Evolutionary conservation across 2,113 vertebrate genomes (phyloP).

Genomic region (Ifrita kowaldi): DNA sequence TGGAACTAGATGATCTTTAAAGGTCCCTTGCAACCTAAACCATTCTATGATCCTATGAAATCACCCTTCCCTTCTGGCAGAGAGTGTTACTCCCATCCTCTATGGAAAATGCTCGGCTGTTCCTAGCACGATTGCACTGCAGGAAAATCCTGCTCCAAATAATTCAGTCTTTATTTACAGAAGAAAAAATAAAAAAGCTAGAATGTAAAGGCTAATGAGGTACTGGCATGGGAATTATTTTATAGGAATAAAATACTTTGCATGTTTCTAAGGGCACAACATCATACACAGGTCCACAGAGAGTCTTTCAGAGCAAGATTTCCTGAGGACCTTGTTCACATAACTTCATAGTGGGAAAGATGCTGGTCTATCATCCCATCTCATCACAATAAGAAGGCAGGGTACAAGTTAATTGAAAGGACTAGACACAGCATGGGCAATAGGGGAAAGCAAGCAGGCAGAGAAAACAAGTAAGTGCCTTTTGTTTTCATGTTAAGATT

Average conservation of each 20-base stretch:
- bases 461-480: neutral
- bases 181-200: neutral
- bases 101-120: fast-evolving
- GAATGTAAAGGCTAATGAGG: neutral
- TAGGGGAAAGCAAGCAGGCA: neutral
- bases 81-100: neutral
- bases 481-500: neutral
- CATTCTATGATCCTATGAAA: neutral
- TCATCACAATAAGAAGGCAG: neutral
- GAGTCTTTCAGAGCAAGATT: neutral
- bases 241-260: neutral
- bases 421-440: neutral
- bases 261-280: neutral
- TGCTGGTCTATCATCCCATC: neutral
- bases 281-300: neutral
- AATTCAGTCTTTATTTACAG: neutral
- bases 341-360: neutral
- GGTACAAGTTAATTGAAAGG: neutral
- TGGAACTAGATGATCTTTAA: neutral
- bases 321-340: neutral
- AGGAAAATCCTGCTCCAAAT: neutral
- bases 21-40: neutral
- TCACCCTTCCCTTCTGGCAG: neutral
- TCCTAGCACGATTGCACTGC: neutral
- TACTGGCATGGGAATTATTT: neutral